Base-by-base conservation (phyloP, 2,888 invertebrate genomes). In the Agrochola macilenta region DNA sequence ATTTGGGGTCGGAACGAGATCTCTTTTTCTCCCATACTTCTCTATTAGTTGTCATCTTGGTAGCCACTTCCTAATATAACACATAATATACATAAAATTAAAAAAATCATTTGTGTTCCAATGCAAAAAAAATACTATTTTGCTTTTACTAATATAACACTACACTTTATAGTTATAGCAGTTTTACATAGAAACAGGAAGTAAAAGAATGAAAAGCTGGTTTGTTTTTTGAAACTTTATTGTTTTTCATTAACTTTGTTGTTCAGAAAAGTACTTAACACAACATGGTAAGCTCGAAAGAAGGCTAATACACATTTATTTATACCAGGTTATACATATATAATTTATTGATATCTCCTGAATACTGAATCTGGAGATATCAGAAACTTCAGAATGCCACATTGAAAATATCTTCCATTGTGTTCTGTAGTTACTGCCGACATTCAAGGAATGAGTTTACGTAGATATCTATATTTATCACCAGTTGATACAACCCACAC, bases 231-330 rank as follows among this genome's bases (percentile, higher is more conserved):
- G 69, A 77, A n/a, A 84, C 70, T 92, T 91, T 92, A 91, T 91
- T 74, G 60, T 82, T 78, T 90, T 89, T 80, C 76, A 86, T 78
- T 88, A 88, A 86, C 78, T 80, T 57, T 75, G 46, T 76, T 72
- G 66, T 82, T 83, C 52, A 77, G 79, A 79, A 74, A 80, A 75
- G 60, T 81, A 72, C 23, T 39, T 35, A 66, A 73, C 76, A 71
- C 78, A 79, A 84, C 78, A 86, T 78, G 71, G 70, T 82, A 94
- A 94, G 94, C 94, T 94, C 94, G 91, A 92, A 90, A 91, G 88
- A 92, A 93, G 93, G 92, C 91, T 89, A 89, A 80, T 89, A 89
- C 76, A 90, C 77, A 79, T 84, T 58, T 9, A 8, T 71, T 58
- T 61, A 58, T 74, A 74, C 23, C 66, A 66, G 69, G 12, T 65